phyloP scores from a whole-genome alignment of 92 coral and sea anemone species.

The Chrysogorgia sp. region DNA sequence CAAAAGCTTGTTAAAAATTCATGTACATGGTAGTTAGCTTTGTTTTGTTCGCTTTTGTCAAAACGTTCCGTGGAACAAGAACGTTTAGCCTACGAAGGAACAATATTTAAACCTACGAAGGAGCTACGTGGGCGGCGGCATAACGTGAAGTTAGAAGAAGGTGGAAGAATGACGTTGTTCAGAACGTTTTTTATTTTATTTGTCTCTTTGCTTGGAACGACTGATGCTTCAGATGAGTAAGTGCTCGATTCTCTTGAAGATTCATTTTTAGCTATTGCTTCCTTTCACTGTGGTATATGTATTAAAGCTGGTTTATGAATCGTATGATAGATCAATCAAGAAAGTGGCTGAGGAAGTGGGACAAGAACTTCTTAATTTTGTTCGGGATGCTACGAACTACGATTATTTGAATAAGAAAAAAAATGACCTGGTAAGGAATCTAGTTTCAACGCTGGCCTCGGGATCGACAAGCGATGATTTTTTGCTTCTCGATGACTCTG shows the following conservation, averaged over 20 bases:
- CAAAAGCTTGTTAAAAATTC: constrained; percentile 37
- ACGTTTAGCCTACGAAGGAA: constrained; percentile 2
- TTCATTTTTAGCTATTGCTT: background rate
- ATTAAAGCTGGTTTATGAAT: constrained; percentile 49
- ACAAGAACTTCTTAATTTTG: constrained; percentile 8
- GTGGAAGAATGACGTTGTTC: constrained; percentile 13
- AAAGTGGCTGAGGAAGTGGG: constrained; percentile 57
- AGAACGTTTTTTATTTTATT: background rate
- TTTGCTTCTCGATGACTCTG: too few species aligned
- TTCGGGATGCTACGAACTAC: constrained; percentile 53
- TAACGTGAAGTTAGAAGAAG: background rate
- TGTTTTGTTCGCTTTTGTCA: constrained; percentile 8
- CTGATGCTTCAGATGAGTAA: constrained; percentile 1
- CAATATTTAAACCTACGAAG: too few species aligned
- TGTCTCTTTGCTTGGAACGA: background rate
- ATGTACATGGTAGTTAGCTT: background rate
- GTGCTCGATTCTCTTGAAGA: background rate
- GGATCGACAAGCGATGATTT: too few species aligned
- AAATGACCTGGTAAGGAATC: too few species aligned
- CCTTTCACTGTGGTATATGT: background rate
- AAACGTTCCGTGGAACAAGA: background rate
- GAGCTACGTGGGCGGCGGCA: too few species aligned
- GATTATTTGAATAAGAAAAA: constrained; percentile 6
- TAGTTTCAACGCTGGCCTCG: too few species aligned
- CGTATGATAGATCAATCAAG: constrained; percentile 54